Evolutionary conservation across 2,888 invertebrate species (phyloP).

Genomic region (Cryptocephalus primarius): DNA sequence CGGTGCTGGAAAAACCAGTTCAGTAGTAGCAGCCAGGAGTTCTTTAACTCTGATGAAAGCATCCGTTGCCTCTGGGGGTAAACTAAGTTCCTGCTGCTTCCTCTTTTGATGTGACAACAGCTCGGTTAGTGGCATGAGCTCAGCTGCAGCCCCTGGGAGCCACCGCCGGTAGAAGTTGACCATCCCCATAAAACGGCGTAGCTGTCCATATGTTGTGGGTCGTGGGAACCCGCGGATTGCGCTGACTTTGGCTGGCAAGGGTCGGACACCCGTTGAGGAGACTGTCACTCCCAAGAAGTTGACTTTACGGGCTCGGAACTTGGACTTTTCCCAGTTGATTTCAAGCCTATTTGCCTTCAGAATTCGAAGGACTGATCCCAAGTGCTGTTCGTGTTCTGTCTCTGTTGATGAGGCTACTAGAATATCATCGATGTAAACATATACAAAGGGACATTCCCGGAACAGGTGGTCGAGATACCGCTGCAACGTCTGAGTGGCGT

Average conservation of each 20-base stretch:
- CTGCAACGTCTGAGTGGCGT: constrained; percentile 6
- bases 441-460: constrained; percentile 2
- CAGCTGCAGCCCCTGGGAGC: constrained; percentile 7
- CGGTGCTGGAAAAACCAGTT: background rate
- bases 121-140: constrained; percentile 1
- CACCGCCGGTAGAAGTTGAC: constrained; percentile 11
- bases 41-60: background rate
- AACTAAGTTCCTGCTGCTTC: background rate
- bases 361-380: constrained; percentile 1
- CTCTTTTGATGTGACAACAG: background rate
- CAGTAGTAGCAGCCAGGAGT: background rate
- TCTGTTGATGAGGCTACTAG: constrained; percentile 2
- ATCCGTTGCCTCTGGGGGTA: background rate
- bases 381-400: constrained; percentile 3
- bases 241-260: background rate
- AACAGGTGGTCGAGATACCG: constrained; percentile 6
- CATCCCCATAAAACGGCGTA: constrained; percentile 12
- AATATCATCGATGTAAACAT: constrained; percentile 7
- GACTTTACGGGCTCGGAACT: no score
- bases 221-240: background rate
- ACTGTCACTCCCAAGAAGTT: constrained; percentile 1
- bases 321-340: background rate
- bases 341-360: background rate
- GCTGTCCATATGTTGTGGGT: constrained; percentile 1
- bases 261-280: constrained; percentile 1